Conservation (phyloP, 2,888 invertebrate species). For the Branchipolynoe longqiensis region DNA sequence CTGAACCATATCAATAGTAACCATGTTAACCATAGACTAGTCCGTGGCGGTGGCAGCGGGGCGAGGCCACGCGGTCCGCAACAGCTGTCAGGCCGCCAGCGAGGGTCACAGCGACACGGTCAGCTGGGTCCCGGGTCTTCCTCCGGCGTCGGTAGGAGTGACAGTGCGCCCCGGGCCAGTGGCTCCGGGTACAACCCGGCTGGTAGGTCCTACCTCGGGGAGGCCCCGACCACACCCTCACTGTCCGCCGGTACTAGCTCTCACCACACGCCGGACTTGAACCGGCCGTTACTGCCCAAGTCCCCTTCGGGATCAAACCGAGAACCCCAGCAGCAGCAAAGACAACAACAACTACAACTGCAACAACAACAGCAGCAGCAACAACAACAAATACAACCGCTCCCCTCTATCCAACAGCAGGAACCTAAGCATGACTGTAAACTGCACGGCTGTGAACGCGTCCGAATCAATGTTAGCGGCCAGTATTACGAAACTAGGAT, state of each 20-base stretch:
- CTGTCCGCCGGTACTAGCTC: neutral
- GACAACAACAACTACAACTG: conserved; percentile 11
- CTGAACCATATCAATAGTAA: conserved; percentile 63
- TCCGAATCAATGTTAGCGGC: conserved; percentile 81
- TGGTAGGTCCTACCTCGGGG: neutral
- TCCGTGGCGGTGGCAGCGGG: conserved; percentile 51
- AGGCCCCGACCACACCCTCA: neutral
- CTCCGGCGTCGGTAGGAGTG: neutral
- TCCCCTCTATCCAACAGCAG: neutral
- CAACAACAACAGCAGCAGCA: conserved; percentile 51
- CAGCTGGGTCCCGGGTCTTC: conserved; percentile 8
- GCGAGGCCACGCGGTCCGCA: conserved; percentile 26
- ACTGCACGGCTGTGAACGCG: conserved; percentile 77
- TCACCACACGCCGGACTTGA: conserved; percentile 20
- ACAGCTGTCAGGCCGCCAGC: conserved; percentile 50
- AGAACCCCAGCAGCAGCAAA: conserved; percentile 29
- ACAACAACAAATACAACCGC: conserved; percentile 7
- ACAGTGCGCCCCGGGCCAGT: neutral
- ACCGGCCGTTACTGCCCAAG: conserved; percentile 13
- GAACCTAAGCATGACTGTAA: conserved; percentile 72
- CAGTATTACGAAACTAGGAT: conserved; percentile 80
- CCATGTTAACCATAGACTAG: conserved; percentile 62
- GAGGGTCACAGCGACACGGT: conserved; percentile 25
- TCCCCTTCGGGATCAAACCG: conserved; percentile 18
- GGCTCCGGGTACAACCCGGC: conserved; percentile 24